Evolutionary conservation across 2,113 vertebrate species (phyloP), one percentile per base, ranked within the genome.

Genomic region (Callospermophilus lateralis): DNA sequence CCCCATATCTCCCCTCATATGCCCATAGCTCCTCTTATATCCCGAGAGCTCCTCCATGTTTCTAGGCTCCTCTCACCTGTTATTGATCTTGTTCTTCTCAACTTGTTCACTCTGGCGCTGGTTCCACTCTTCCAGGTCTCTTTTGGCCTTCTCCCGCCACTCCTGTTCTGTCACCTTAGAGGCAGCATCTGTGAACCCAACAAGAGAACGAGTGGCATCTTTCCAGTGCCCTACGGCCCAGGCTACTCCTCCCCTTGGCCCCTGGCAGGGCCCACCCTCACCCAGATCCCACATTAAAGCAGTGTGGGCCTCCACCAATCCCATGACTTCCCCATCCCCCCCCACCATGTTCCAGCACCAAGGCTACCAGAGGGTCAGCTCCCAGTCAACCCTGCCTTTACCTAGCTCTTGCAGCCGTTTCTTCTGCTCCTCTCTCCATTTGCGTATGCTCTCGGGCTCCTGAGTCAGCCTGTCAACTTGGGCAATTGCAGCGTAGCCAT

Each of bases 341-440:
- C 26, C 4, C 3, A 1, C 45, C 4, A 0, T 0, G 13, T 32
- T 65, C 77, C 89, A 30, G 26, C 7, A 53, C 85, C 74, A 20
- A 4, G 7, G n/a, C n/a, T 3, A 13, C 30, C 4, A 48, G 55
- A 12, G 8, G 8, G 48, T 70, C 15, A 16, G 53, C 34, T n/a
- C 12, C 48, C 37, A n/a, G 15, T 26, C 61, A 37, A 45, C 19
- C 6, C 0, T 0, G 42, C 93, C 65, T 98, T 98, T 96, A 99
- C 99, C 99, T 97, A 99, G 98, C 87, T 99, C 99, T 80, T 99
- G 99, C 92, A 99, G 99, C 81, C 99, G 99, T 73, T 98, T 92
- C 98, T 99, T 99, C 98, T 99, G 99, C 97, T 99, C 99, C 98
- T 99, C 99, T 96, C 99, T 99, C 99, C 99, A 99, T 78, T 99